Evolutionary conservation across 2,113 vertebrate genomes (phyloP), one percentile per base, ranked within the genome.

Genomic region (Gila orcuttii): DNA sequence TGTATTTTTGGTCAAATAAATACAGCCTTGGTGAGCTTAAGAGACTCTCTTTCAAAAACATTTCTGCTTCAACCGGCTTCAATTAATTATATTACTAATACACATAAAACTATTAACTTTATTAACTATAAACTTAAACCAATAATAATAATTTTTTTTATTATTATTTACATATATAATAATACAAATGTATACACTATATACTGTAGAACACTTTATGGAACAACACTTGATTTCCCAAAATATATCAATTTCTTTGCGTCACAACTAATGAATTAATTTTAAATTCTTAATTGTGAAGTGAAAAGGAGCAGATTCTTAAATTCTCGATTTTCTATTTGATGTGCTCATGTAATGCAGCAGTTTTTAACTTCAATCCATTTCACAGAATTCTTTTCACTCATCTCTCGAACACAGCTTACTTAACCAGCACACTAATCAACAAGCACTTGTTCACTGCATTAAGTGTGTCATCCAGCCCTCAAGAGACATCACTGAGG

Each of bases 401-500:
- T 73, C 36, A 42, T 73, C 21, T 73, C 36, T 55, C 33, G 15
- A 77, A 77, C 25, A 82, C 62, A 68, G 19, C 45, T 12, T 64
- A 9, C 28, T 80, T 64, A 64, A 81, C 39, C n/a, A 47, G 62
- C 80, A 52, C 62, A 69, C 80, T 47, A 68, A 52, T 66, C 28
- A 69, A 82, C 42, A 82, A 82, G 42, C 62, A 23, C 80, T 82
- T 82, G 80, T 66, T 82, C 62, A 50, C 17, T 19, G 42, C 80
- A 82, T 73, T 83, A 82, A 82, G 62, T 50, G 80, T 82, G 68
- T 73, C 82, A 83, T 59, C 82, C 15, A 42, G 47, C 33, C 31
- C 66, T 83, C 47, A 19, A 59, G 81, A n/a, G 82, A 45, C 47
- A 73, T 73, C 31, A 59, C 82, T 59, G 50, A 39, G 82, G 82